Conservation (phyloP, 2,113 vertebrate species). For the Xenopus borealis region DNA sequence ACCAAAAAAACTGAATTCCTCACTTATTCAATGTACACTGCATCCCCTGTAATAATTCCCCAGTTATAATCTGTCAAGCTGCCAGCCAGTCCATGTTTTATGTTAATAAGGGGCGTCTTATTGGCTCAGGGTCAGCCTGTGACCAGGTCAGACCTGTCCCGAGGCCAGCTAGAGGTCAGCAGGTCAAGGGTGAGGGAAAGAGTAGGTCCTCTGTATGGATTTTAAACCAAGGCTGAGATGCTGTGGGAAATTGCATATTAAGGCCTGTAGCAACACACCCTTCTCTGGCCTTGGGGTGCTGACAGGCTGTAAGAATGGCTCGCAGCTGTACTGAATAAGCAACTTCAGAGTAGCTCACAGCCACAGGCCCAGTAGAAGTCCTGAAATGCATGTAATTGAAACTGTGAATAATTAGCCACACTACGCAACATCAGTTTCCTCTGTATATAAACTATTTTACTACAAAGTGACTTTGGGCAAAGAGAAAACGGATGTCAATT, state of each 20-base stretch:
- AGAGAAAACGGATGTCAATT: too few relatives aligned
- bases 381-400: too few relatives aligned
- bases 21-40: conserved; percentile 15
- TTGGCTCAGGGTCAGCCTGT: conserved; percentile 70
- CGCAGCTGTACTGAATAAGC: neutral
- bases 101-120: conserved; percentile 73
- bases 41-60: conserved; percentile 45
- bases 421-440: too few relatives aligned
- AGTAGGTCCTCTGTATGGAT: conserved; percentile 62
- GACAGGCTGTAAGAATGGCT: neutral
- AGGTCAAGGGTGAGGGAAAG: conserved; percentile 80
- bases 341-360: too few relatives aligned
- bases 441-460: too few relatives aligned
- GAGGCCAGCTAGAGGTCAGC: conserved; percentile 78
- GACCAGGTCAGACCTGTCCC: conserved; percentile 84
- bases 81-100: conserved; percentile 72
- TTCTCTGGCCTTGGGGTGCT: conserved; percentile 4
- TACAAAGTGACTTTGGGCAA: too few relatives aligned
- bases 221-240: conserved; percentile 55
- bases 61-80: conserved; percentile 68
- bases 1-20: conserved; percentile 22
- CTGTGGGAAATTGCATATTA: conserved; percentile 34
- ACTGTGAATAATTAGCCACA: too few relatives aligned
- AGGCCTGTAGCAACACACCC: neutral
- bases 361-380: too few relatives aligned